A percentile compares a stretch with the other conserved stretches of the same genome.
These are phyloP conservation scores for Mustela nigripes DNA, from an alignment of 2,113 vertebrate species.

Conservation along the genomic window DNA sequence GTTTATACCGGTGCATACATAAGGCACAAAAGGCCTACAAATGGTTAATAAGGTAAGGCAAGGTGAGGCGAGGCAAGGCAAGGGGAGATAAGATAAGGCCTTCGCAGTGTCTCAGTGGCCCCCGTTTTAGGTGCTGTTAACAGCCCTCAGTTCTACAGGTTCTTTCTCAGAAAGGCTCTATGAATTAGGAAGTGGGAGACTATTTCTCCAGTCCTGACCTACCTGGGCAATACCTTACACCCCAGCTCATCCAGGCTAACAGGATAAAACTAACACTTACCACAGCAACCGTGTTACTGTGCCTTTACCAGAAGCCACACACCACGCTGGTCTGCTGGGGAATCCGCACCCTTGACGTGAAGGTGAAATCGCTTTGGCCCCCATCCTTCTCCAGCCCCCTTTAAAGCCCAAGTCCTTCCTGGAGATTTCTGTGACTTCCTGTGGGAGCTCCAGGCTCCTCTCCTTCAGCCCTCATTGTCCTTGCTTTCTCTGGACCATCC, in stretches of 20 bases:
- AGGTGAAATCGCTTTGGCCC: neutral
- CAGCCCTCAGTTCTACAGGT: neutral
- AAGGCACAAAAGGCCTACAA: neutral
- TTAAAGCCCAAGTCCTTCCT: neutral
- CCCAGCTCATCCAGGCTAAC: neutral
- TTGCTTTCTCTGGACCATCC: neutral
- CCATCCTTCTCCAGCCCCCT: neutral
- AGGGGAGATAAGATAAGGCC: neutral
- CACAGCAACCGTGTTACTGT: neutral
- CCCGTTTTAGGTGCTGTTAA: neutral
- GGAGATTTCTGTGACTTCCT: neutral
- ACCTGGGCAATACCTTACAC: neutral
- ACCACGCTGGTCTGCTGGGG: neutral
- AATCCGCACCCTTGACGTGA: neutral
- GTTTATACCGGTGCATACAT: neutral
- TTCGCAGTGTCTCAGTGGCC: neutral
- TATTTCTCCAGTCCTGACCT: neutral
- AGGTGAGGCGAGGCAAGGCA: neutral
- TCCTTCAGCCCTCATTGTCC: neutral
- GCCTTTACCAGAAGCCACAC: fast-evolving
- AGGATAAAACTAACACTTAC: neutral
- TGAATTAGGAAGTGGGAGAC: neutral
- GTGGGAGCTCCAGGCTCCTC: neutral
- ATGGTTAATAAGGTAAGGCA: neutral
- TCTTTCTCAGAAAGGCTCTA: neutral